Percentiles rank a stretch among this genome's conserved stretches.
These are phyloP conservation scores for Trissolcus brochymenae DNA, from an alignment of 2,888 invertebrate genomes.

Conservation along the genomic window DNA sequence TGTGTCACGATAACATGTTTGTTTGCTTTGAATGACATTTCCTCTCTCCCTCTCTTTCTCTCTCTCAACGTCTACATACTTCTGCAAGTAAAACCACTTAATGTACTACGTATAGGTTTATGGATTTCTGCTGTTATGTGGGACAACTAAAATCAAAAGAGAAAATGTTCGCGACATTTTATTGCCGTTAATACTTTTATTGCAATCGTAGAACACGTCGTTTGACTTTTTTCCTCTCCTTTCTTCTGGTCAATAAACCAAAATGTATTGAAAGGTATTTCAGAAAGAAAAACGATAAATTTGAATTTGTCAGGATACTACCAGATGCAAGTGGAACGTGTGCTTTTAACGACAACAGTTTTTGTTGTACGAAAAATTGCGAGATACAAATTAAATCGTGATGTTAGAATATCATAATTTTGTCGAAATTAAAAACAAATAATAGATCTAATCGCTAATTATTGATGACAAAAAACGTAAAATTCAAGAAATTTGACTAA, in stretches of 20 bases:
- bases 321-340: no score
- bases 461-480: no score
- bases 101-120: slow-evolving; percentile 22
- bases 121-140: slow-evolving; percentile 43
- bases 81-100: slow-evolving; percentile 43
- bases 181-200: slow-evolving; percentile 21
- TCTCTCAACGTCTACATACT: slow-evolving; percentile 14
- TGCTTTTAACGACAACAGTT: no score
- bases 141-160: slow-evolving; percentile 39
- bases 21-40: slow-evolving; percentile 52
- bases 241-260: slow-evolving; percentile 6
- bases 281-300: no score
- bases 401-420: no score
- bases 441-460: no score
- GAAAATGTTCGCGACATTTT: slow-evolving; percentile 24
- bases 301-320: no score
- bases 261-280: no score
- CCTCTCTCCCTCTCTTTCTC: slow-evolving; percentile 36
- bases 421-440: no score
- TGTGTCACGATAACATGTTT: slow-evolving; percentile 43
- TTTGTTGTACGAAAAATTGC: no score
- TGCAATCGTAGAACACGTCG: slow-evolving; percentile 1
- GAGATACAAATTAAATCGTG: neutral
- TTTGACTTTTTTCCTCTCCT: neutral
- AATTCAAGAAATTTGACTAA: no score